Conservation (phyloP, 2,888 invertebrate species). For the Isoperla grammatica region DNA sequence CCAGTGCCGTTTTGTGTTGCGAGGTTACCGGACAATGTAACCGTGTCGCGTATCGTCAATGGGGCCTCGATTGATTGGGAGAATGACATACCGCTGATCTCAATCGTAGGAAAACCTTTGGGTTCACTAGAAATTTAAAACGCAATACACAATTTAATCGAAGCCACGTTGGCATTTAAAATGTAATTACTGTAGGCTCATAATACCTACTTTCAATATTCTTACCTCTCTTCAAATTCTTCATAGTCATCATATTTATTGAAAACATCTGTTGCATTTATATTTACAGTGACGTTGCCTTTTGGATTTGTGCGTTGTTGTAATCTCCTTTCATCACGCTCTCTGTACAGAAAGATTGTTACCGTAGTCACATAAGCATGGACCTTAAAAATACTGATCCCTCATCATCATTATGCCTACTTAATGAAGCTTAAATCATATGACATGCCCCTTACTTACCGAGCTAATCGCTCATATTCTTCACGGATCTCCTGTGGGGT, state of each 20-base stretch:
- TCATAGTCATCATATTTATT: constrained; percentile 64
- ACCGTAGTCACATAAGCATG: no score
- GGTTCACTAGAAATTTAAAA: constrained; percentile 43
- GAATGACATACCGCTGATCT: constrained; percentile 90
- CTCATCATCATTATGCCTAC: no score
- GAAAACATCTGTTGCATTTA: constrained; percentile 92
- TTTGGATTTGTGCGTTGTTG: constrained; percentile 90
- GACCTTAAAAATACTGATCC: no score
- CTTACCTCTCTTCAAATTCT: constrained; percentile 51
- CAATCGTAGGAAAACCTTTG: constrained; percentile 64
- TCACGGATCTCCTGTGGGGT: constrained; percentile 95
- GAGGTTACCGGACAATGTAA: constrained; percentile 74
- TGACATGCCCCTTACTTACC: constrained; percentile 38
- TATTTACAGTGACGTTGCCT: constrained; percentile 76
- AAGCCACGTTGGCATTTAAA: not conserved
- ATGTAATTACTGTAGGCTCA: constrained; percentile 4
- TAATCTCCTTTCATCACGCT: constrained; percentile 79
- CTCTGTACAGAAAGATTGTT: no score
- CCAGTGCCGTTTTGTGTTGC: constrained; percentile 86
- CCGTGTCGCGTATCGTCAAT: constrained; percentile 76
- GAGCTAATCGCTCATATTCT: constrained; percentile 79
- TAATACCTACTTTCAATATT: not conserved
- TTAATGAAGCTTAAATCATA: no score
- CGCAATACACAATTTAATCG: not conserved
- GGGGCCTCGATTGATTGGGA: constrained; percentile 92